These are phyloP conservation scores for Porites lutea DNA, from an alignment of 64 coral and sea anemone species.

Conservation along the genomic window DNA sequence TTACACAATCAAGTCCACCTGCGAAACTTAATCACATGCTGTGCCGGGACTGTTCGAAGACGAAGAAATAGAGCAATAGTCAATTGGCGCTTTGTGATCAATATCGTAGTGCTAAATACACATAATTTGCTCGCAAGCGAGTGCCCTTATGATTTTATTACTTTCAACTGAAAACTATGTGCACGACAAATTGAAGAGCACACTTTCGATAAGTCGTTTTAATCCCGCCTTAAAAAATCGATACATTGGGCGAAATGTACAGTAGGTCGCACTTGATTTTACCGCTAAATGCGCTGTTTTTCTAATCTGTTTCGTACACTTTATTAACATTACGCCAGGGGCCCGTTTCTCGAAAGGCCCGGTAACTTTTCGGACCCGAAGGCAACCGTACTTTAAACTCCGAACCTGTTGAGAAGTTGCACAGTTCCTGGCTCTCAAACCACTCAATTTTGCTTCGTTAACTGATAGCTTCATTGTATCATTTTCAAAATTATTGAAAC, in stretches of 20 bases:
- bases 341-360: no score
- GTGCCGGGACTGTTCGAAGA: neutral
- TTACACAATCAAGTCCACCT: slow-evolving; percentile 11
- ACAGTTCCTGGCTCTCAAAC: no score
- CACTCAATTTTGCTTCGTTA: no score
- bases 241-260: neutral
- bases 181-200: neutral
- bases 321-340: no score
- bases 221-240: neutral
- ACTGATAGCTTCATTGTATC: no score
- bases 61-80: neutral
- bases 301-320: no score
- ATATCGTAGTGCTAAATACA: neutral
- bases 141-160: neutral
- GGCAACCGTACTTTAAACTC: no score
- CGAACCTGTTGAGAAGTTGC: no score
- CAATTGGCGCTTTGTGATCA: neutral
- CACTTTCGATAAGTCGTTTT: neutral
- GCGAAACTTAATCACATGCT: neutral
- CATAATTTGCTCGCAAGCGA: neutral
- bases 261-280: neutral
- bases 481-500: no score
- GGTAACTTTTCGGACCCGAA: no score
- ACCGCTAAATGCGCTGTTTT: no score
- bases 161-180: neutral